Evolutionary conservation across 2,888 invertebrate species (phyloP).

Genomic region (Acrobasis repandana): DNA sequence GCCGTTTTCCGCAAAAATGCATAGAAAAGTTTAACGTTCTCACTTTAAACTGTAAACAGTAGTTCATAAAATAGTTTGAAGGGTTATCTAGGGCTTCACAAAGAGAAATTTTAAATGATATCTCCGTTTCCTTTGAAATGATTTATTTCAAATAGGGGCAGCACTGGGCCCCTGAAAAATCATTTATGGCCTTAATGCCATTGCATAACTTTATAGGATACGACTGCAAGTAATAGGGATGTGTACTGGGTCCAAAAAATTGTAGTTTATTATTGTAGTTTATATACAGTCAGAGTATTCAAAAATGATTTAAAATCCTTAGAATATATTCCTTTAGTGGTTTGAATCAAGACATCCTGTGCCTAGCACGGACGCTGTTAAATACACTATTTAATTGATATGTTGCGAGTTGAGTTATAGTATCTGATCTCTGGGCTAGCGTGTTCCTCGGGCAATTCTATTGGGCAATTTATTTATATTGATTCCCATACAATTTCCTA

Average conservation of each 20-base stretch:
- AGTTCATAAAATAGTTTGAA: too few relatives aligned
- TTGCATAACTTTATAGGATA: slow-evolving; percentile 6
- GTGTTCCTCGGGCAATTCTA: slow-evolving; percentile 69
- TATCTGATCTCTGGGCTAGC: slow-evolving; percentile 62
- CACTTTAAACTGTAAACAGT: too few relatives aligned
- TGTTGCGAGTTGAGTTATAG: slow-evolving; percentile 74
- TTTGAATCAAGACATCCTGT: slow-evolving; percentile 58
- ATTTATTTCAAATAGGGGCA: too few relatives aligned
- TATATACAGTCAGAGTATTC: too few relatives aligned
- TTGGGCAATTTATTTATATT: slow-evolving; percentile 77
- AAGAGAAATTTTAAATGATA: too few relatives aligned
- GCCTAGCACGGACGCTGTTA: slow-evolving; percentile 60
- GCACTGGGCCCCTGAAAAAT: too few relatives aligned
- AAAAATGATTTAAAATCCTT: too few relatives aligned
- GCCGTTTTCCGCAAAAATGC: too few relatives aligned
- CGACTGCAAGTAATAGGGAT: neutral
- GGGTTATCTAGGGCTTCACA: too few relatives aligned
- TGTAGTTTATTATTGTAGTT: too few relatives aligned
- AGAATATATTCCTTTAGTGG: slow-evolving; percentile 36
- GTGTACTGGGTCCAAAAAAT: too few relatives aligned
- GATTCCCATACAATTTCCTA: slow-evolving; percentile 68
- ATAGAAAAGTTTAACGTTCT: neutral
- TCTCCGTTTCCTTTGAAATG: too few relatives aligned
- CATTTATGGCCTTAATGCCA: slow-evolving; percentile 11
- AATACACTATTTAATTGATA: slow-evolving; percentile 76